phyloP scores from a whole-genome alignment of 2,888 invertebrate genomes.

The Sialis fuliginosa region DNA sequence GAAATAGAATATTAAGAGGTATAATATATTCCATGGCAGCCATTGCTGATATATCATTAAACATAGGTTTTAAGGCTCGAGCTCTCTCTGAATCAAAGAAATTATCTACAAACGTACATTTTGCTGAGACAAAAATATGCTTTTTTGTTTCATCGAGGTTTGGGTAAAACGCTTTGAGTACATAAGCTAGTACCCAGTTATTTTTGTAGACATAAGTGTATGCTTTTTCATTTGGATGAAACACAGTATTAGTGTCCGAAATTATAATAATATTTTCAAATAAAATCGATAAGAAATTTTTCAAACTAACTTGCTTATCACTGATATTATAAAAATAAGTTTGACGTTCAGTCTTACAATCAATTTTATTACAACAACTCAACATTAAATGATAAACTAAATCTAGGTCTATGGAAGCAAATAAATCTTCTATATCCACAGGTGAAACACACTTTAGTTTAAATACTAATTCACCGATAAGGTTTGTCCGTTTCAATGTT shows the following conservation, averaged over 20 bases:
- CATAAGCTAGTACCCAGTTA: slow-evolving; percentile 49
- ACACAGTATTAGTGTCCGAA: slow-evolving; percentile 21
- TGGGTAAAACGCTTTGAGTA: slow-evolving; percentile 44
- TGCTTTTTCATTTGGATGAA: slow-evolving; percentile 31
- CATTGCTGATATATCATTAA: slow-evolving; percentile 36
- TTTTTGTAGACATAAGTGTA: slow-evolving; percentile 43
- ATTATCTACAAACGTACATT: slow-evolving; percentile 39
- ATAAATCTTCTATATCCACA: slow-evolving; percentile 46
- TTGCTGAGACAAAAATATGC: slow-evolving; percentile 31
- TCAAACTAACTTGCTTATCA: slow-evolving; percentile 25
- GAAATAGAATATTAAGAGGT: slow-evolving; percentile 30
- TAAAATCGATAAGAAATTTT: slow-evolving; percentile 18
- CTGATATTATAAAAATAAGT: slow-evolving; percentile 12
- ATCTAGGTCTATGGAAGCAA: slow-evolving; percentile 51
- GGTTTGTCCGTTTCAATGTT: slow-evolving; percentile 34
- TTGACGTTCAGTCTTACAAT: slow-evolving; percentile 24
- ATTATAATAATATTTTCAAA: slow-evolving; percentile 30
- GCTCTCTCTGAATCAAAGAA: slow-evolving; percentile 37
- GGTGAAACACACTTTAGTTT: slow-evolving; percentile 42
- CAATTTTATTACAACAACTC: slow-evolving; percentile 51
- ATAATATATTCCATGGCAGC: slow-evolving; percentile 40
- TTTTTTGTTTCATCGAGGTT: slow-evolving; percentile 31
- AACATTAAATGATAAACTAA: slow-evolving; percentile 53
- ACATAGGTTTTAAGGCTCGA: slow-evolving; percentile 31
- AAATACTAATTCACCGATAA: slow-evolving; percentile 50